Evolutionary conservation across 1,140 invertebrate genomes (phyloP), one percentile per base, ranked within the genome.

Genomic region (Tribolium madens): DNA sequence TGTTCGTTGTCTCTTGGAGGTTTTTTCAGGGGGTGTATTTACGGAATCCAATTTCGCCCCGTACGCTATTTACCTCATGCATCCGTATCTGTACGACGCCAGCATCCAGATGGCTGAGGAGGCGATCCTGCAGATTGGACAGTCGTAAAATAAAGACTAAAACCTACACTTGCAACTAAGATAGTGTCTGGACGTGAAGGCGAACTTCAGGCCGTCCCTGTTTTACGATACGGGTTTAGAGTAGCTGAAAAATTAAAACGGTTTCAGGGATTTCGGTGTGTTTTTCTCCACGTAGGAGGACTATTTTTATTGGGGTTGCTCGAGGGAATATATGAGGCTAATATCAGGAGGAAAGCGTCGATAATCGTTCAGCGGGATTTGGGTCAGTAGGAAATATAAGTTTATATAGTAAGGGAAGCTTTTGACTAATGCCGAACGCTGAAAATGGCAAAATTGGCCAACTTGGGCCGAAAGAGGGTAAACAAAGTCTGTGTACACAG

Each of bases 121-220:
- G 26, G 57, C 57, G 57, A 64, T 64, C 57, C 57, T 64, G 57
- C 57, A 64, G 57, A 64, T 64, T 64, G 57, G 57, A 64, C 57
- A 64, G 57, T 64, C 57, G 57, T 64, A 64, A 64, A 64, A 64
- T 64, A 64, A 64, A 64, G 57, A 64, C 57, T 64, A 64, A 64
- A 64, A 64, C 57, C 57, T 64, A 64, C 57, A 64, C 57, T 64
- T 33, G 57, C 57, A 64, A 64, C 57, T 64, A 64, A 64, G 57
- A 64, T 64, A 64, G 57, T 64, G 57, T 64, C 57, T 64, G 57
- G 57, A 64, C 57, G 57, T 64, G 57, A 13, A 64, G n/a, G 12
- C 9, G 57, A 64, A 31, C 57, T n/a, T 26, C 26, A 33, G 57
- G n/a, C 57, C 57, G 57, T 64, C 57, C 26, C 57, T 64, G 57